These are phyloP conservation scores for Euwallacea similis DNA, from an alignment of 1,140 invertebrate species.

Conservation along the genomic window DNA sequence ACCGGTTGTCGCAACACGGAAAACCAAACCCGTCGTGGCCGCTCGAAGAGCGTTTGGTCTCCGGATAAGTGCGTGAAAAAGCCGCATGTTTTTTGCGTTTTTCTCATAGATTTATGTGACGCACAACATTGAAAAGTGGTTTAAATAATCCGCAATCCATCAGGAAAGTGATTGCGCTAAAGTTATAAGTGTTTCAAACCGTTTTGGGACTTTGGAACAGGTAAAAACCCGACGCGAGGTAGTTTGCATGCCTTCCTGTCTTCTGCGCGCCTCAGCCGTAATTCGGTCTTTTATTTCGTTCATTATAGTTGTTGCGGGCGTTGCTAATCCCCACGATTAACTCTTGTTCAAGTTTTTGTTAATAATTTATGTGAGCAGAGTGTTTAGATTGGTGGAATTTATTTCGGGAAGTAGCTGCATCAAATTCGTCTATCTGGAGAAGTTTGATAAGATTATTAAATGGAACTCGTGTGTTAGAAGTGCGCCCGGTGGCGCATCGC, in stretches of 20 bases:
- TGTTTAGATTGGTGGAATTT: neutral
- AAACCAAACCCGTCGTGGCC: constrained; percentile 43
- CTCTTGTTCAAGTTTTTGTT: neutral
- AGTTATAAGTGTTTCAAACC: constrained; percentile 15
- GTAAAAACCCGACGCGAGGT: constrained; percentile 38
- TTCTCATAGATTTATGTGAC: constrained; percentile 33
- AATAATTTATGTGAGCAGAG: neutral
- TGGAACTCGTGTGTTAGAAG: neutral
- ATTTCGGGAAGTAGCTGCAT: neutral
- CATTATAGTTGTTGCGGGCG: constrained; percentile 19
- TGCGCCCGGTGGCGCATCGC: constrained; percentile 14
- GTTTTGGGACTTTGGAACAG: constrained; percentile 30
- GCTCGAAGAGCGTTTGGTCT: constrained; percentile 31
- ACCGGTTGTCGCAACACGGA: constrained; percentile 48
- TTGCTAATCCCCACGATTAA: constrained; percentile 8
- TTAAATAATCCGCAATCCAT: constrained; percentile 21
- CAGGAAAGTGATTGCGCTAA: constrained; percentile 5
- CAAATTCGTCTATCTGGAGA: neutral
- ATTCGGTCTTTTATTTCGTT: constrained; percentile 31
- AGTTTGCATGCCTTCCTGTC: constrained; percentile 37
- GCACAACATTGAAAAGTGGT: constrained; percentile 37
- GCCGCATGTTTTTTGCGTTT: constrained; percentile 29
- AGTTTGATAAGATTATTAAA: constrained; percentile 29
- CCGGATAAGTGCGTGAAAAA: constrained; percentile 38
- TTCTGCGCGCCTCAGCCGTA: constrained; percentile 39